These are phyloP conservation scores for Platalea minor DNA, from an alignment of 2,797 vertebrate genomes.

Conservation along the genomic window DNA sequence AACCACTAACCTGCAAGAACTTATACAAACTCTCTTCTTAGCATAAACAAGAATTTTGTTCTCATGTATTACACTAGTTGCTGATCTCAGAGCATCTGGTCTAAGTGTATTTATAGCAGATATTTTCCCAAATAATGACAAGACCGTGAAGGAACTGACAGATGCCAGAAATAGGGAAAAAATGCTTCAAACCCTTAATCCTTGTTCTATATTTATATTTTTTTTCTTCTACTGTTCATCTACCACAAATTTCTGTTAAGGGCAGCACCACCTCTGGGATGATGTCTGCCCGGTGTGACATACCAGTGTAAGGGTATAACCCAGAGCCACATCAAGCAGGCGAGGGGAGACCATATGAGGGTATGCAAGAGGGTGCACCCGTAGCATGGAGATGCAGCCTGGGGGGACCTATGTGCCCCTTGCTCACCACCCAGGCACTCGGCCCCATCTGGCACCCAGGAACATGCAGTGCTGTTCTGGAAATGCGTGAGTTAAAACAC, in stretches of 20 bases:
- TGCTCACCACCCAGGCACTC: background rate
- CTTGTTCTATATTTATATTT: background rate
- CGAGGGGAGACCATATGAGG: rapidly evolving
- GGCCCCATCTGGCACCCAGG: background rate
- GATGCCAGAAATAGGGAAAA: background rate
- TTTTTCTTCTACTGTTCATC: background rate
- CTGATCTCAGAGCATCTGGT: constrained; percentile 4
- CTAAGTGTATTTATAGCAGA: constrained; percentile 21
- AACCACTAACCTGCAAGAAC: background rate
- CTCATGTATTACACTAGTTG: background rate
- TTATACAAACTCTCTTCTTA: background rate
- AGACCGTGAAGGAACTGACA: background rate
- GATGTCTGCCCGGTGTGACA: background rate
- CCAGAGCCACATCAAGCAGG: background rate
- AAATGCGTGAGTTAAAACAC: background rate
- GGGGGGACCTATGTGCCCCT: background rate
- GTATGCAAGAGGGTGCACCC: background rate
- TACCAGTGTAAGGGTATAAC: background rate
- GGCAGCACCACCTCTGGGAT: background rate
- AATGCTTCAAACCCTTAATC: background rate
- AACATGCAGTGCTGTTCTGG: background rate
- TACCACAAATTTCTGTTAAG: background rate
- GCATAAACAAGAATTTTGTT: background rate
- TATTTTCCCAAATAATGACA: constrained; percentile 3
- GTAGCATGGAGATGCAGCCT: background rate